Conservation (phyloP, 2,113 vertebrate genomes). For the Ploceus nigricollis region DNA sequence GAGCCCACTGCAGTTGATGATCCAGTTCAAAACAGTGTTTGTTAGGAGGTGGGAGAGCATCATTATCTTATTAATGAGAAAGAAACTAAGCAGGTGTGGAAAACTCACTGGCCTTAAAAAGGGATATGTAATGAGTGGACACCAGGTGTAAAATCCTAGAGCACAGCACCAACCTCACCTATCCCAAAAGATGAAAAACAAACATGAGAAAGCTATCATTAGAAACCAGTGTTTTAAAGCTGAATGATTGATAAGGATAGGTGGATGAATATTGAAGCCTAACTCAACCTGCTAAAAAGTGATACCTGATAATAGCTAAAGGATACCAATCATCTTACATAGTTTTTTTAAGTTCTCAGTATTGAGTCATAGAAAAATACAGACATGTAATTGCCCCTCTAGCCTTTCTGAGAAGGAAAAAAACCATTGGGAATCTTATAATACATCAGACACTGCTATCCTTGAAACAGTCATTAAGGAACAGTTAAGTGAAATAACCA, state of each 20-base stretch:
- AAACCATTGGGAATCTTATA: neutral
- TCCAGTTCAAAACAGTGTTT: neutral
- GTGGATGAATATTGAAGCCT: neutral
- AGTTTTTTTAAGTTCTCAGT: neutral
- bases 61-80: conserved; percentile 7
- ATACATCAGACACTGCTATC: neutral
- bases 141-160: neutral
- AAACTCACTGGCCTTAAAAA: neutral
- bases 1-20: neutral
- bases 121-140: neutral
- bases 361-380: neutral
- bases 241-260: neutral
- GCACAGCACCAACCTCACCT: neutral
- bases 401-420: neutral
- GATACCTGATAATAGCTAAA: neutral
- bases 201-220: neutral
- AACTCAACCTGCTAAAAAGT: neutral
- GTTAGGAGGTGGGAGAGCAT: neutral
- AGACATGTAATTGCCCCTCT: neutral
- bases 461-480: neutral
- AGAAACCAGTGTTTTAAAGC: neutral
- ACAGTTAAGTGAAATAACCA: neutral
- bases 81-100: neutral
- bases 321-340: neutral
- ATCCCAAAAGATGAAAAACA: neutral